Conservation (phyloP, 2,113 vertebrate species). For the Ceyx melanurus region DNA sequence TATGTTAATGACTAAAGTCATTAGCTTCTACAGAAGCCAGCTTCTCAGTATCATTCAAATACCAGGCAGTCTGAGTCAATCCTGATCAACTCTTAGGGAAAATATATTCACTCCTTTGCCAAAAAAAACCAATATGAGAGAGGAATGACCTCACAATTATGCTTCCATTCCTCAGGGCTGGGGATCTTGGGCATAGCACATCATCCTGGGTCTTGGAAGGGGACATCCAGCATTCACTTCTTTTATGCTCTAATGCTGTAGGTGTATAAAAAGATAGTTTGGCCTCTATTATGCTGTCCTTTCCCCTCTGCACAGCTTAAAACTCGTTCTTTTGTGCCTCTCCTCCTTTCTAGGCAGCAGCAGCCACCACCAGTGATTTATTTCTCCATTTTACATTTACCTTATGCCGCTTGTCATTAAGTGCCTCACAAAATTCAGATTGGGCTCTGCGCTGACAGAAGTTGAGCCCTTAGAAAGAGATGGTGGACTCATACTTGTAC, state of each 20-base stretch:
- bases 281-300: background rate
- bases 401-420: background rate
- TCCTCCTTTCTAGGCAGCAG: background rate
- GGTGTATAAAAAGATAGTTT: background rate
- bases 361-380: background rate
- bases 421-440: background rate
- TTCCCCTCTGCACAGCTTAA: background rate
- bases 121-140: background rate
- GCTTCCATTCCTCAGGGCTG: background rate
- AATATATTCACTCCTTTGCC: background rate
- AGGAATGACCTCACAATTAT: background rate
- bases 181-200: background rate
- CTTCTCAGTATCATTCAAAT: slow-evolving; percentile 18
- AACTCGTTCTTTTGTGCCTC: background rate
- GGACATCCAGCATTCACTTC: background rate
- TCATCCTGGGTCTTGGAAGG: background rate
- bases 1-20: background rate
- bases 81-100: background rate
- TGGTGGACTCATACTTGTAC: background rate
- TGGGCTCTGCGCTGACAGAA: background rate
- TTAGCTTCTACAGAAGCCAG: slow-evolving; percentile 10
- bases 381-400: background rate
- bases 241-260: background rate
- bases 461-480: background rate
- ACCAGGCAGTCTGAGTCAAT: slow-evolving; percentile 1